phyloP scores from a whole-genome alignment of 2,113 vertebrate genomes.

The Charina bottae region DNA sequence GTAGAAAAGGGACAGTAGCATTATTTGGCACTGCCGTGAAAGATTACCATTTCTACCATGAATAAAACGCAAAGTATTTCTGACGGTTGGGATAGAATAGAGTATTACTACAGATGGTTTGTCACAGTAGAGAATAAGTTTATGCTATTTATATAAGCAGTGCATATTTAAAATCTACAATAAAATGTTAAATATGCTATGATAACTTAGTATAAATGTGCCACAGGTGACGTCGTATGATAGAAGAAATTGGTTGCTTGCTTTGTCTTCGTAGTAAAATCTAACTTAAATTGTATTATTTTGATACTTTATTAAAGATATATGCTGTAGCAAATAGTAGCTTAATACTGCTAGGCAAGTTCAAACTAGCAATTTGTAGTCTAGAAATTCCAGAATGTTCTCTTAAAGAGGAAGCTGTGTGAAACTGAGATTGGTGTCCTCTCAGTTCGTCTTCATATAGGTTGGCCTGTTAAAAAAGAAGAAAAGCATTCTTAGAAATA shows the following conservation, averaged over 20 bases:
- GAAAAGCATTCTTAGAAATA: background rate
- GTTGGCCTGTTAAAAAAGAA: background rate
- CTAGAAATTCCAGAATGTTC: fast-evolving
- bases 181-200: background rate
- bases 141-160: conserved; percentile 8
- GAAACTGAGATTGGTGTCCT: fast-evolving
- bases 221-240: background rate
- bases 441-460: background rate
- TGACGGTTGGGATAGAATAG: background rate
- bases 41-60: conserved; percentile 57
- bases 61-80: conserved; percentile 46
- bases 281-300: background rate
- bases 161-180: conserved; percentile 17
- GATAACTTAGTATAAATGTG: background rate
- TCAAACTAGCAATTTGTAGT: background rate
- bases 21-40: conserved; percentile 56
- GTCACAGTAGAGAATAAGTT: conserved; percentile 18
- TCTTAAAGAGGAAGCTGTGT: background rate
- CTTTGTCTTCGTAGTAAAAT: background rate
- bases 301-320: background rate
- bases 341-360: background rate
- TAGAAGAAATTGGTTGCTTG: background rate
- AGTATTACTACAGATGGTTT: conserved; percentile 8
- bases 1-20: conserved; percentile 61
- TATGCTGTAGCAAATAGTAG: background rate